phyloP scores from a whole-genome alignment of 2,113 vertebrate genomes.

The Chamaea fasciata region DNA sequence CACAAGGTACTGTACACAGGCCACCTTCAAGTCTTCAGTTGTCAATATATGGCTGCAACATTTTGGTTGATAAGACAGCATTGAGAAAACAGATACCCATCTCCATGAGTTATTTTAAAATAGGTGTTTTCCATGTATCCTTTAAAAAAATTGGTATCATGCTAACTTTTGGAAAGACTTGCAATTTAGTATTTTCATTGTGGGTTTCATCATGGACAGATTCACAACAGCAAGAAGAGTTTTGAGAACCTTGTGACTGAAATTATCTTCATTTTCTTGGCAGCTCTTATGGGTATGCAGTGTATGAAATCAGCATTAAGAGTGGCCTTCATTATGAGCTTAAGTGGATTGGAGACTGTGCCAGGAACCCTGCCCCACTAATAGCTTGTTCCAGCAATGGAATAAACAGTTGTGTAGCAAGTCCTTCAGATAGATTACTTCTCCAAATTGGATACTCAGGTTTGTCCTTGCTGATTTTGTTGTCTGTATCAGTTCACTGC shows the following conservation, averaged over 20 bases:
- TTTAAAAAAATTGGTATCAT: accelerated
- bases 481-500: not conserved
- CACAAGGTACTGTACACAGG: not conserved
- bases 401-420: not conserved
- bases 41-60: not conserved
- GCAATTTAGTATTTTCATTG: not conserved
- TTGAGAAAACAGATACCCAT: not conserved
- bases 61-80: not conserved
- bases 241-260: not conserved
- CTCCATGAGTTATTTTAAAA: not conserved
- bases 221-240: not conserved
- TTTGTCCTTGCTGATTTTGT: not conserved
- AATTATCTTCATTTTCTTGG: not conserved
- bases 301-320: not conserved
- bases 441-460: not conserved
- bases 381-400: not conserved
- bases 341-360: not conserved
- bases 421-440: not conserved
- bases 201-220: not conserved
- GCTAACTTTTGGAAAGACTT: not conserved
- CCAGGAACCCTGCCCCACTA: not conserved
- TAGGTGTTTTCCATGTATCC: not conserved
- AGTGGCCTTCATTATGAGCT: not conserved
- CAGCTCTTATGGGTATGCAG: not conserved
- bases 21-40: not conserved